Base-by-base conservation (phyloP, 2,888 invertebrate genomes). In the Cordilura impudica region DNA sequence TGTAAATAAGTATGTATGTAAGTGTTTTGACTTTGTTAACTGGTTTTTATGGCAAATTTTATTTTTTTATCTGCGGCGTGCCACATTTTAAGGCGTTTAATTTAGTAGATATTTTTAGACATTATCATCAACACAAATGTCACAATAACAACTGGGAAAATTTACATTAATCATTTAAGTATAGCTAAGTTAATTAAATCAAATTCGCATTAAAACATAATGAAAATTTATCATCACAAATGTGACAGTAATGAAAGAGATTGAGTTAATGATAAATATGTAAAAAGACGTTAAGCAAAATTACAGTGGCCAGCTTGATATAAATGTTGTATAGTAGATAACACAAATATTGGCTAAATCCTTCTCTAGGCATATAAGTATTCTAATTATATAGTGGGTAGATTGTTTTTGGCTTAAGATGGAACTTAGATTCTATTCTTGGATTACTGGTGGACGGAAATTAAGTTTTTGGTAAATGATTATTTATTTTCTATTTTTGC, bases 51-150 rank as follows among this genome's bases (percentile, higher is more conserved):
- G 31, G 31, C 14, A 29, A 58, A 14, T 49, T 31, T 4, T 63
- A 21, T 35, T 21, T 31, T 29, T 72, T 58, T 12, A 31, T 31
- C 51, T 69, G 73, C 53, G 43, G 61, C 31, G 63, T 73, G 53
- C 53, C 69, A 73, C 49, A 54, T 35, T 47, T 53, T 58, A 35
- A 60, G 69, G 73, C 73, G 45, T 74, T 70, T 65, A 78, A 65
- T 74, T 73, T 39, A 70, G 21, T 29, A 70, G 69, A 60, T 53
- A 65, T 67, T 72, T 66, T 72, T 61, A 61, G 61, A 47, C 51
- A 69, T 69, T 63, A 23, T 71, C 61, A 47, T 47, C 47, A 43
- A 47, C 58, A 60, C 53, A 21, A 49, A 45, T 73, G 73, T 70
- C 73, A 65, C 29, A 45, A 69, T 45, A 45, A 29, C 19, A 72